These are phyloP conservation scores for Spongilla lacustris DNA, from an alignment of 37 sponge, comb jelly and placozoan species.

Conservation along the genomic window DNA sequence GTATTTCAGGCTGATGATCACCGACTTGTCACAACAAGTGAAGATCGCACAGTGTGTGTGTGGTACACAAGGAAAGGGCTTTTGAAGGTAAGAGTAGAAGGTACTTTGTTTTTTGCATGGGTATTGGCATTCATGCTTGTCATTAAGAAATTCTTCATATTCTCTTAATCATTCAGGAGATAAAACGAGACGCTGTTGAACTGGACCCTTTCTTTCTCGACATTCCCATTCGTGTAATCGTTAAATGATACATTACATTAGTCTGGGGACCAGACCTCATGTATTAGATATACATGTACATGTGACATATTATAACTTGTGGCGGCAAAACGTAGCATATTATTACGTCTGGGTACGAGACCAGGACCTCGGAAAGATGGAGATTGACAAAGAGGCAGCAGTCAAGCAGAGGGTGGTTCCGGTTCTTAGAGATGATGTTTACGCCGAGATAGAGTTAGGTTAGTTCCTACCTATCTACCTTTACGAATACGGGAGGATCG, in stretches of 20 bases:
- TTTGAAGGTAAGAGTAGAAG: conserved; percentile 3
- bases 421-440: conserved; percentile 49
- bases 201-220: conserved; percentile 15
- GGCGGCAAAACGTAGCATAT: not conserved
- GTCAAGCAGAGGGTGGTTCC: conserved; percentile 1
- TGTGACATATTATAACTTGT: no score
- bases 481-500: not conserved
- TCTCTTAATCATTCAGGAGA: not conserved
- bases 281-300: no score
- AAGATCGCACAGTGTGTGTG: conserved; percentile 68
- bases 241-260: not conserved
- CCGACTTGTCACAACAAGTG: conserved; percentile 54
- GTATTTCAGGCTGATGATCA: conserved; percentile 26
- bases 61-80: conserved; percentile 58
- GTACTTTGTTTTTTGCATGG: no score
- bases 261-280: not conserved
- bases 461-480: not conserved
- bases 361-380: not conserved
- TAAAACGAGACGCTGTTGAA: not conserved
- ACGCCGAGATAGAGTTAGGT: conserved; percentile 31
- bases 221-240: conserved; percentile 18
- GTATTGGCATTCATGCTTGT: no score
- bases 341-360: not conserved
- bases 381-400: not conserved
- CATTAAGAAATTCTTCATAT: no score